These are phyloP conservation scores for Serilophus lunatus DNA, from an alignment of 2,113 vertebrate species.

Conservation along the genomic window DNA sequence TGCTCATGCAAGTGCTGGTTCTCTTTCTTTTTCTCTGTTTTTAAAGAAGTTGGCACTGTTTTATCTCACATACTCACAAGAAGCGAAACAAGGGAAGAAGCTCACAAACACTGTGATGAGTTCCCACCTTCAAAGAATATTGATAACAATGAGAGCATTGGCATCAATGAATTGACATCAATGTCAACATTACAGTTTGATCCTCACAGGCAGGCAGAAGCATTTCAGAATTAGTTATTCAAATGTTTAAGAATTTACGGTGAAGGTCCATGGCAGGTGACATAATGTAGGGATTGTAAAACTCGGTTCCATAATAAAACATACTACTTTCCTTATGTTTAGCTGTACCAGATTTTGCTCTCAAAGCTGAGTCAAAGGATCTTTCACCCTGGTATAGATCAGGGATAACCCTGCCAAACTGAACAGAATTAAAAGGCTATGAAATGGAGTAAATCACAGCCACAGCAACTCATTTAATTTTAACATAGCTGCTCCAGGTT, in stretches of 20 bases:
- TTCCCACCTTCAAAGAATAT: not conserved
- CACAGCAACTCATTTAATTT: conserved; percentile 26
- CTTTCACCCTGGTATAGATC: conserved; percentile 3
- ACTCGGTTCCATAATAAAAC: not conserved
- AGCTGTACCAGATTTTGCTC: not conserved
- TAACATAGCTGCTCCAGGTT: not conserved
- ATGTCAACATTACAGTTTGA: conserved; percentile 10
- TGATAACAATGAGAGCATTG: too few relatives aligned
- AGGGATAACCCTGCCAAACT: conserved; percentile 7
- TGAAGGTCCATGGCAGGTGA: not conserved
- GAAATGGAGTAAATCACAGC: conserved; percentile 39
- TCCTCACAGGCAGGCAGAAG: not conserved
- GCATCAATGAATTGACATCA: not conserved
- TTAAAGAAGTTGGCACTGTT: not conserved
- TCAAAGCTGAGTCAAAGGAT: not conserved
- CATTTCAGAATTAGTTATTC: conserved; percentile 35
- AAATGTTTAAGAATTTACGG: conserved; percentile 33
- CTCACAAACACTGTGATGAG: not conserved
- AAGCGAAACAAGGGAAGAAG: not conserved
- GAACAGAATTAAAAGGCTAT: conserved; percentile 23
- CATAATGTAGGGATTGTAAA: not conserved
- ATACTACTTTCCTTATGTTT: not conserved
- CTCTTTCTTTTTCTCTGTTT: not conserved
- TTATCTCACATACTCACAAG: not conserved
- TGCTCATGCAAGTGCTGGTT: not conserved